Conservation (phyloP, 2,888 invertebrate species). For the Argynnis bischoffii region DNA sequence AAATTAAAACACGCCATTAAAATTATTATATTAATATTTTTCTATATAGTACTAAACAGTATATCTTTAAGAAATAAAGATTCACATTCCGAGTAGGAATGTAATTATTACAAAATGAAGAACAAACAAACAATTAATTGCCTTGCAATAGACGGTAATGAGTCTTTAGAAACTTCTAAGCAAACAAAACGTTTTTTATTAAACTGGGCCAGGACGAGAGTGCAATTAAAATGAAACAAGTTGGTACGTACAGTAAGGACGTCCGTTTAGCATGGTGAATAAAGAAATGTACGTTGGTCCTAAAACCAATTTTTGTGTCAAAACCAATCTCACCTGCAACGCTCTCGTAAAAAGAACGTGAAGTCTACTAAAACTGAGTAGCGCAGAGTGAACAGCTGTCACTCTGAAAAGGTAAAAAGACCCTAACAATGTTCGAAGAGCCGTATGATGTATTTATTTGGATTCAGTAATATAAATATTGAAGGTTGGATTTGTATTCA, state of each 20-base stretch:
- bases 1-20: neutral
- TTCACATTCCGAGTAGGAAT: too few relatives aligned
- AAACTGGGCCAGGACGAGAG: neutral
- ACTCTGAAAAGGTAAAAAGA: slow-evolving; percentile 37
- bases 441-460: neutral
- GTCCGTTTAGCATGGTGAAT: neutral
- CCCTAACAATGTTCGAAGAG: slow-evolving; percentile 32
- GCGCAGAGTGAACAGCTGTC: slow-evolving; percentile 39
- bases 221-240: neutral
- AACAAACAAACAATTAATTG: neutral
- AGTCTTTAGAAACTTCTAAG: neutral
- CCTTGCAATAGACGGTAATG: neutral
- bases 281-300: slow-evolving; percentile 9
- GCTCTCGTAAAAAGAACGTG: slow-evolving; percentile 33
- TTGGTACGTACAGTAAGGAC: neutral
- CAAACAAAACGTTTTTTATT: neutral
- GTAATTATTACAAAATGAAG: too few relatives aligned
- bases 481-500: neutral
- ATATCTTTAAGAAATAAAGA: too few relatives aligned
- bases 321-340: slow-evolving; percentile 35
- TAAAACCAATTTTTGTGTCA: slow-evolving; percentile 33
- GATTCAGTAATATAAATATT: neutral
- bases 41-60: neutral
- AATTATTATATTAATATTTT: neutral
- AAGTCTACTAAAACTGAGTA: slow-evolving; percentile 37